phyloP scores from a whole-genome alignment of 2,888 invertebrate genomes.

The Brenthis daphne region DNA sequence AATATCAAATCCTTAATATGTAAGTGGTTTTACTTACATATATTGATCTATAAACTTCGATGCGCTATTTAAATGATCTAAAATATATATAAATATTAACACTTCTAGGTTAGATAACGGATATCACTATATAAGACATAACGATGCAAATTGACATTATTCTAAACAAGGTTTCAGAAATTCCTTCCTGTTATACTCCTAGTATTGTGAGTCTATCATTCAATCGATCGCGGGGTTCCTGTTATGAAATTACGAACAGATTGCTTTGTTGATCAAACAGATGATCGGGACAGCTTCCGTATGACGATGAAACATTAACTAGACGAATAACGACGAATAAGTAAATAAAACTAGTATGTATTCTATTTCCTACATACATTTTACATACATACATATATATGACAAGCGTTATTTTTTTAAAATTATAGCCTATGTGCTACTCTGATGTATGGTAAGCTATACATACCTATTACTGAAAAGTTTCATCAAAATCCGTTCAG shows the following conservation, averaged over 20 bases:
- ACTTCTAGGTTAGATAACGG: constrained; percentile 6
- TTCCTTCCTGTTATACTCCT: constrained; percentile 16
- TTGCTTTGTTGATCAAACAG: constrained; percentile 39
- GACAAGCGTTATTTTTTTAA: too few relatives aligned
- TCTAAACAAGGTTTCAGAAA: constrained; percentile 18
- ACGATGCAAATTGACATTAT: constrained; percentile 17
- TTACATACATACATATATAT: too few relatives aligned
- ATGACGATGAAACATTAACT: constrained; percentile 22
- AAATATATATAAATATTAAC: background rate
- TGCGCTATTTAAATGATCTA: background rate
- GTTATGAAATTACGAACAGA: constrained; percentile 38
- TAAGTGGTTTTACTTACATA: too few relatives aligned
- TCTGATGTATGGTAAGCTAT: too few relatives aligned
- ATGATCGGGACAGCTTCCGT: constrained; percentile 30
- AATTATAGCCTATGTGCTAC: too few relatives aligned
- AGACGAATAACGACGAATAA: background rate
- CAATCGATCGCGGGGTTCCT: constrained; percentile 33
- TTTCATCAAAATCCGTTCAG: too few relatives aligned
- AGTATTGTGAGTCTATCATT: constrained; percentile 29
- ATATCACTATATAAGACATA: background rate
- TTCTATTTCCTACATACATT: background rate
- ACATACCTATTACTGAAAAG: too few relatives aligned
- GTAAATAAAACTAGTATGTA: background rate
- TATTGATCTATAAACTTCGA: background rate
- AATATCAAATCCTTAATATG: too few relatives aligned